Percentiles rank a stretch among this genome's conserved stretches.
These are phyloP conservation scores for Plectropomus leopardus DNA, from an alignment of 2,113 vertebrate species.

Conservation along the genomic window DNA sequence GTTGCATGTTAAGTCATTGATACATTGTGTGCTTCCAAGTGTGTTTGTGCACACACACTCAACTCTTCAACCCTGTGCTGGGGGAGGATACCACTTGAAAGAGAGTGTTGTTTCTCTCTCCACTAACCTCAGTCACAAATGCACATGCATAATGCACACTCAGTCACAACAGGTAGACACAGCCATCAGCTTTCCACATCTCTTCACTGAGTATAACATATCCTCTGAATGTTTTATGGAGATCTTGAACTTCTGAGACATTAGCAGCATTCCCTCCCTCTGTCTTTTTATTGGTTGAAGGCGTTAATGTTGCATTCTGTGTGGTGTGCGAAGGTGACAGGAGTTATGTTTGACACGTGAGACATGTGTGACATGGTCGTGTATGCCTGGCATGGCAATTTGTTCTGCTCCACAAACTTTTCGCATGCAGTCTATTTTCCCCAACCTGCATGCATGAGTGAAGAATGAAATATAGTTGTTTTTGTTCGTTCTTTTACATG, in stretches of 20 bases:
- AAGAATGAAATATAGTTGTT: constrained; percentile 10
- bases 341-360: constrained; percentile 40
- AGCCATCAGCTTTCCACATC: constrained; percentile 15
- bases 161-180: background rate
- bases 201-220: constrained; percentile 9
- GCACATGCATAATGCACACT: constrained; percentile 4
- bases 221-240: constrained; percentile 44
- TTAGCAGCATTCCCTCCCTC: constrained; percentile 1
- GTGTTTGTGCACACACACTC: background rate
- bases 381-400: constrained; percentile 62
- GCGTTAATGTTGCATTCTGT: background rate
- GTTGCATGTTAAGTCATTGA: constrained; percentile 43
- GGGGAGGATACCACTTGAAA: constrained; percentile 23
- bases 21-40: constrained; percentile 22
- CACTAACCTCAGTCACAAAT: constrained; percentile 8
- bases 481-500: constrained; percentile 16
- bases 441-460: constrained; percentile 10
- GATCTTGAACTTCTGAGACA: constrained; percentile 39
- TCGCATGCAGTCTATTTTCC: constrained; percentile 15
- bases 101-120: constrained; percentile 27
- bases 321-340: constrained; percentile 8
- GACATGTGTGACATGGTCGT: constrained; percentile 19
- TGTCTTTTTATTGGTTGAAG: background rate
- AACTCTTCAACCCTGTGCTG: constrained; percentile 10
- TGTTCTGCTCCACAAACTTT: constrained; percentile 61